phyloP scores from a whole-genome alignment of 1,140 invertebrate species.

The Achroia grisella region DNA sequence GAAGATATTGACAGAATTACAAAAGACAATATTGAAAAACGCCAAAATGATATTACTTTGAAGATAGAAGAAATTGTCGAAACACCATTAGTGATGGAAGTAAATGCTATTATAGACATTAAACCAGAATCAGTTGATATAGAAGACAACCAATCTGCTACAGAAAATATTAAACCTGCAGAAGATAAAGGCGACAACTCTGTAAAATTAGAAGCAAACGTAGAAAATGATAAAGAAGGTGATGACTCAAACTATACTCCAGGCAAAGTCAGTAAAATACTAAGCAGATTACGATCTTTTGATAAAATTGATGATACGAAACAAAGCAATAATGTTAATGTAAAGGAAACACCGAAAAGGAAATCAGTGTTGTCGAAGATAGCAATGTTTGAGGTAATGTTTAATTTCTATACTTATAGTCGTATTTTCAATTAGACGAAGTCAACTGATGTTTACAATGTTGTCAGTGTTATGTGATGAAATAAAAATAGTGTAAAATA shows the following conservation, averaged over 20 bases:
- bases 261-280: constrained; percentile 48
- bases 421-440: too few relatives aligned
- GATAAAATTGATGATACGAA: constrained; percentile 15
- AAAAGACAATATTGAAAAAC: too few relatives aligned
- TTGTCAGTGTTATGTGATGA: too few relatives aligned
- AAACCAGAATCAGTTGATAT: too few relatives aligned
- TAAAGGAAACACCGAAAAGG: constrained; percentile 27
- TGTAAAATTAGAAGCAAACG: not conserved
- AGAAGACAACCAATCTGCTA: too few relatives aligned
- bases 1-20: not conserved
- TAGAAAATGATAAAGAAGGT: not conserved
- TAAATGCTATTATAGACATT: constrained; percentile 23
- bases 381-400: constrained; percentile 53
- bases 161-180: not conserved
- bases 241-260: not conserved
- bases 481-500: too few relatives aligned
- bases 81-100: constrained; percentile 17
- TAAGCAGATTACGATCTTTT: constrained; percentile 30
- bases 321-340: constrained; percentile 17
- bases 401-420: too few relatives aligned
- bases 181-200: not conserved
- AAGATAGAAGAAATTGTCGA: not conserved
- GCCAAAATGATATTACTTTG: too few relatives aligned
- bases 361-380: constrained; percentile 47
- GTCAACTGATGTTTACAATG: too few relatives aligned